These are phyloP conservation scores for Lateolabrax maculatus DNA, from an alignment of 2,797 vertebrate species.

Conservation along the genomic window DNA sequence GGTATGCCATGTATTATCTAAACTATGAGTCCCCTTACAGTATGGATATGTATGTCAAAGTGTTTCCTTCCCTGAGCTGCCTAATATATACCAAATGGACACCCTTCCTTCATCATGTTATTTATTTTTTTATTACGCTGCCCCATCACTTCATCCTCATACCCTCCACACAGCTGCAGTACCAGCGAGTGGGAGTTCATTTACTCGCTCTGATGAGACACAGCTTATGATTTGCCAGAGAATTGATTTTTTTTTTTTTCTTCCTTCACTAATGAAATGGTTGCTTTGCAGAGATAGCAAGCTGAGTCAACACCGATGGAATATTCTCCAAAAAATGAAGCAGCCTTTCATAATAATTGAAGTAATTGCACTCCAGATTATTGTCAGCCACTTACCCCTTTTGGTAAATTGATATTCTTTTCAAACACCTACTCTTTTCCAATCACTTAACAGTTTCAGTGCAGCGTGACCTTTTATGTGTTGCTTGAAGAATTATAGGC, in stretches of 20 bases:
- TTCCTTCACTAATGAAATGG: constrained; percentile 74
- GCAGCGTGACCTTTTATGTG: background rate
- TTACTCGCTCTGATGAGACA: constrained; percentile 72
- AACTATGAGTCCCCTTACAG: background rate
- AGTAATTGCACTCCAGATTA: constrained; percentile 59
- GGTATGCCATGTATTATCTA: background rate
- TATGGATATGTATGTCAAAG: background rate
- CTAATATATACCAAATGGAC: background rate
- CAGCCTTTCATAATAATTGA: constrained; percentile 58
- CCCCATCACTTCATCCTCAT: too few species aligned
- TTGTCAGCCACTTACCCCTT: constrained; percentile 41
- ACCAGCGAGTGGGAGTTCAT: constrained; percentile 58
- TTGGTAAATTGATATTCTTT: constrained; percentile 55
- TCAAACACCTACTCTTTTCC: constrained; percentile 37
- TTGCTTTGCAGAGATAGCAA: constrained; percentile 67
- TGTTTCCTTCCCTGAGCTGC: background rate
- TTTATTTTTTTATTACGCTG: too few species aligned
- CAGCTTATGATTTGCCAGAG: constrained; percentile 74
- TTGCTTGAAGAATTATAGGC: background rate
- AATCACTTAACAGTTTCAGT: constrained; percentile 27
- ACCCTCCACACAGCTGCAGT: constrained; percentile 35
- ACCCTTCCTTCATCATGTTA: too few species aligned
- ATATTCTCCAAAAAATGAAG: constrained; percentile 48
- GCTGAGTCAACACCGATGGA: constrained; percentile 67
- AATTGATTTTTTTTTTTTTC: constrained; percentile 59